Base-by-base conservation (phyloP, 2,888 invertebrate species). In the Arrhopalites spinosus region DNA sequence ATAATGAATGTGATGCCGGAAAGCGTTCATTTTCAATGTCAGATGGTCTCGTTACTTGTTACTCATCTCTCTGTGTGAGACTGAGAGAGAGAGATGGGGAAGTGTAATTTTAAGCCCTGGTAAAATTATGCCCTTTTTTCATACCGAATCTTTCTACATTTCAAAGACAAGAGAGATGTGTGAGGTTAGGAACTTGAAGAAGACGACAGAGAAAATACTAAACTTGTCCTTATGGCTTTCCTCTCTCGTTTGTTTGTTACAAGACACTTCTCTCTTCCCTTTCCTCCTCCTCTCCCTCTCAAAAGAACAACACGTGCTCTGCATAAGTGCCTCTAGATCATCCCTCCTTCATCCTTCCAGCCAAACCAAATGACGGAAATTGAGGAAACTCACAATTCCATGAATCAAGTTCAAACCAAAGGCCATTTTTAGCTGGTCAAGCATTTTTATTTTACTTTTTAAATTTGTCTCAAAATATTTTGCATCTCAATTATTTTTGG, bases 1-100 rank as follows among this genome's bases (percentile, higher is more conserved):
- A 64, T 64, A 64, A 64, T 64, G 64, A 64, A 64, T 64, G 64
- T 64, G 67, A 36, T 67, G 25, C 67, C 67, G 67, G 67, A 67
- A 67, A 67, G 43, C 43, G 25, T 67, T 45, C 67, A n/a, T 45
- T 67, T 45, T 67, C 47, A 67, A 36, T 67, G 43, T 67, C 67
- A 64, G 27, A 64, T 64, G 64, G 27, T 64, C 29, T 30, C 27
- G 64, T 64, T 64, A 64, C 64, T n/a, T 27, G 5, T 30, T 64
- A 30, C 15, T 64, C 61, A 61, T 61, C 61, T 61, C 23, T 23
- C 13, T 23, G 2, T 23, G 61, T 61, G 25, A 61, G 61, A 13
- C 2, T 2, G 36, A 36, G 36, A 11, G 11, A 11, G 36, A 36
- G 17, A 15, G n/a, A n/a, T n/a, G 64, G 29, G 29, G 30, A 29